These are phyloP conservation scores for Dryoscopus gambensis DNA, from an alignment of 2,113 vertebrate species.

Conservation along the genomic window DNA sequence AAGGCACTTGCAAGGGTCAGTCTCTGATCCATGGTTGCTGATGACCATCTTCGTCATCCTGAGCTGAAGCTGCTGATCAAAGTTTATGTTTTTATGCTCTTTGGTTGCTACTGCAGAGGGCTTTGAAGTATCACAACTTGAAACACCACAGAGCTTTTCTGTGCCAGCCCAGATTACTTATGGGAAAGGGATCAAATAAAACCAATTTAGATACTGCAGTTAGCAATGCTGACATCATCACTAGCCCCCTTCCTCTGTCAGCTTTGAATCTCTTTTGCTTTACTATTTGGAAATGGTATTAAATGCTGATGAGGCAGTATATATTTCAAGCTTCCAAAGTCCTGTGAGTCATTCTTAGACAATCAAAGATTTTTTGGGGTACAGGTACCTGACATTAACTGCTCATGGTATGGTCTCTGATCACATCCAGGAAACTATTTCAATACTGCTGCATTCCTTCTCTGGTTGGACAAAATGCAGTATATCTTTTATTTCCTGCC, in stretches of 20 bases:
- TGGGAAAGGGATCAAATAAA: constrained; percentile 32
- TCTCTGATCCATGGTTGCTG: accelerated
- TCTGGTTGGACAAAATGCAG: background rate
- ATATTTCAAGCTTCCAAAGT: background rate
- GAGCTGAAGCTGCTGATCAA: background rate
- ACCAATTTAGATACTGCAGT: background rate
- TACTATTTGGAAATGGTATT: background rate
- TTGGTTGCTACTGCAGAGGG: background rate
- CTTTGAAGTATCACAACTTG: constrained; percentile 15
- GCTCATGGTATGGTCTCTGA: background rate
- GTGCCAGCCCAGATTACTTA: background rate
- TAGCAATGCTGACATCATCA: background rate
- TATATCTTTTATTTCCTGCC: background rate
- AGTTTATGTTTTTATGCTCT: background rate
- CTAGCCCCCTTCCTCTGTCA: background rate
- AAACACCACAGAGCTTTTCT: background rate
- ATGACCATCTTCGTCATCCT: background rate
- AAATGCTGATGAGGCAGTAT: background rate
- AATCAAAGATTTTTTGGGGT: background rate
- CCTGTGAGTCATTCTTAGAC: background rate
- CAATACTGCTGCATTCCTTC: background rate
- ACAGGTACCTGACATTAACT: background rate
- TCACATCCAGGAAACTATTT: background rate
- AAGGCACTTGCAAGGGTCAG: background rate
- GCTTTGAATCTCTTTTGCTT: background rate